Evolutionary conservation across 1,140 invertebrate genomes (phyloP).

Genomic region (Pogonomyrmex barbatus): DNA sequence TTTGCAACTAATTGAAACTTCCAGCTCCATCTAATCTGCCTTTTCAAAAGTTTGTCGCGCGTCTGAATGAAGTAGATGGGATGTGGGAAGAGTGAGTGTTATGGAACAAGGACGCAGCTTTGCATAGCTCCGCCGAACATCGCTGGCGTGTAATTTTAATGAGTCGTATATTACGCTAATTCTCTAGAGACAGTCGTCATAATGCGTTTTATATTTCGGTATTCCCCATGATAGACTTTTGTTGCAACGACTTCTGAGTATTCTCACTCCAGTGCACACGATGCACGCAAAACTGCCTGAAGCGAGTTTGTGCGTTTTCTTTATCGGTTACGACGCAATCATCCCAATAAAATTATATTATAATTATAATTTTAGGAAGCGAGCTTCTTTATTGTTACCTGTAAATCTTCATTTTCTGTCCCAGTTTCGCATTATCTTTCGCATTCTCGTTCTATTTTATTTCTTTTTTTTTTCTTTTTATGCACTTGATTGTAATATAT

Average conservation of each 20-base stretch:
- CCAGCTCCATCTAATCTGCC: background rate
- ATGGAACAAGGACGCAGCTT: background rate
- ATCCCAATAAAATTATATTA: background rate
- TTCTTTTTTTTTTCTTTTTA: background rate
- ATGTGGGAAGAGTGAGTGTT: background rate
- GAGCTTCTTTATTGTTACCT: background rate
- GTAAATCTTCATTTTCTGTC: background rate
- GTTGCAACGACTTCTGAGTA: background rate
- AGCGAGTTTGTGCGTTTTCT: background rate
- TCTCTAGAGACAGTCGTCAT: background rate
- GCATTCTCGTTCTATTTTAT: background rate
- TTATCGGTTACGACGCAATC: background rate
- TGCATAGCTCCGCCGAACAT: constrained; percentile 6
- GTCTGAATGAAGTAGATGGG: background rate
- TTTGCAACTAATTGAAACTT: constrained; percentile 27
- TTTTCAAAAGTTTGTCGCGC: constrained; percentile 29
- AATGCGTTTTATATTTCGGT: constrained; percentile 34
- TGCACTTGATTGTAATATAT: too few relatives aligned
- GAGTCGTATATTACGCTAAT: background rate
- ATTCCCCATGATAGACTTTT: background rate
- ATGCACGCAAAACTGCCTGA: background rate
- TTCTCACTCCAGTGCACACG: background rate
- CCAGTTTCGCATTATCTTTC: background rate
- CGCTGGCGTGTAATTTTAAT: constrained; percentile 38
- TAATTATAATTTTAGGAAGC: background rate